phyloP scores from a whole-genome alignment of 2,113 vertebrate genomes.

The Esox niger region DNA sequence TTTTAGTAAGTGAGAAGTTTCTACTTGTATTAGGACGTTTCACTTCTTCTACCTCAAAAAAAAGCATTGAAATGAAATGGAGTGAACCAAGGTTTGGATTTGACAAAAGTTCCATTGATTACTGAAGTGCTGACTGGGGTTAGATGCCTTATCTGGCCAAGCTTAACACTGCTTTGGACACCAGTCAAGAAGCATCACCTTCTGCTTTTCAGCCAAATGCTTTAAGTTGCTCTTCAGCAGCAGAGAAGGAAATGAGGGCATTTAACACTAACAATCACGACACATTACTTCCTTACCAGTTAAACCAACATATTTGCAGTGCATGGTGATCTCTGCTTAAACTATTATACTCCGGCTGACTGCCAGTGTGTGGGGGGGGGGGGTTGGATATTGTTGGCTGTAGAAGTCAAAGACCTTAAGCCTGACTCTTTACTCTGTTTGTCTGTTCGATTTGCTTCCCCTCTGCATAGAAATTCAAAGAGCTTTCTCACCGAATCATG shows the following conservation, averaged over 20 bases:
- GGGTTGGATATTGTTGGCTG: slow-evolving; percentile 60
- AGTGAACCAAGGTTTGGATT: neutral
- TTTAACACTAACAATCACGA: slow-evolving; percentile 42
- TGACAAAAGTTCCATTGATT: slow-evolving; percentile 6
- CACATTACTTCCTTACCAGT: slow-evolving; percentile 34
- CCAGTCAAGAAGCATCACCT: slow-evolving; percentile 31
- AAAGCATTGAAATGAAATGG: slow-evolving; percentile 1
- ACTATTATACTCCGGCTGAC: slow-evolving; percentile 52
- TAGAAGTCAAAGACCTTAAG: slow-evolving; percentile 4
- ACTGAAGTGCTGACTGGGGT: slow-evolving; percentile 28
- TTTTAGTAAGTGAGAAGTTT: too few relatives aligned
- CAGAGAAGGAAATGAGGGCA: neutral
- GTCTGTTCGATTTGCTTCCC: slow-evolving; percentile 54
- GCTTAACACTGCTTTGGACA: slow-evolving; percentile 39
- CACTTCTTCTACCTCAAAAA: neutral
- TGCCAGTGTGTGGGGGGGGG: slow-evolving; percentile 19
- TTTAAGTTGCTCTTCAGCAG: slow-evolving; percentile 18
- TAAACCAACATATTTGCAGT: slow-evolving; percentile 51
- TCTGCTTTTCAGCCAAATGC: slow-evolving; percentile 26
- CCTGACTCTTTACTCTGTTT: slow-evolving; percentile 41
- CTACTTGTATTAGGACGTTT: neutral
- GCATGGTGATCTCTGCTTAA: slow-evolving; percentile 43
- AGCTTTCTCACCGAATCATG: slow-evolving; percentile 35
- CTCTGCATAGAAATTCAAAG: slow-evolving; percentile 40
- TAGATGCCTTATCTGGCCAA: slow-evolving; percentile 34